Base-by-base conservation (phyloP, 1,140 invertebrate species). In the Pseudomyrmex sp. region DNA sequence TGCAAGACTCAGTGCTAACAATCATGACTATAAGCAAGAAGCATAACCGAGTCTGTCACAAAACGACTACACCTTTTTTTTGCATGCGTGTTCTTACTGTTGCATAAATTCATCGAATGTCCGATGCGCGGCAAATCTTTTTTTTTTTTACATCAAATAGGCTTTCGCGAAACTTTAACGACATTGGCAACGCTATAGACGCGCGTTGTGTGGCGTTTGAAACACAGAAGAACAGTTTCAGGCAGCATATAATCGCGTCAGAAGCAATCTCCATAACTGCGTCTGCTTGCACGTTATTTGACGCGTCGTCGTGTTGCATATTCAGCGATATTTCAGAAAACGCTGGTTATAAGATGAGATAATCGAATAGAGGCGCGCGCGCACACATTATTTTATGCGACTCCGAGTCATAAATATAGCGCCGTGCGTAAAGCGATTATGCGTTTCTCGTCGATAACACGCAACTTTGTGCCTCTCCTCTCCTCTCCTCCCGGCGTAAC, bases 271-370 rank as follows among this genome's bases (percentile, higher is more conserved):
- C n/a, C 61, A 69, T 54, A 83, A 59, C n/a, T 46, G 74, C 79
- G 12, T 50, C 52, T 50, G 61, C 73, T 18, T 44, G 52, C 48
- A 46, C 48, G 44, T 80, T 44, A 52, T 54, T 62, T 48, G 85
- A 86, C 68, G 74, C 58, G 54, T 13, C 20, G 20, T 52, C 61
- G 52, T 35, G 35, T 69, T 62, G 61, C 15, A 52, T 54, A 87
- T 88, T 88, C 59, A 84, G 15, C 63, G 65, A 80, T 72, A 84
- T 87, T 84, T 80, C 63, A 76, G 63, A 84, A 86, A 84, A 62
- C 56, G 23, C 44, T 10, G 13, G 59, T 56, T 63, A 35, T 35
- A 58, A 77, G 59, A 80, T 65, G 70, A 70, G 58, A 56, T 66
- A 84, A 84, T 77, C 82, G 72, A 66, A 61, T 84, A 87, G 35